Percentiles rank a stretch among this genome's conserved stretches.
Conservation (phyloP, 1,140 invertebrate genomes). For the Diorhabda sublineata region DNA sequence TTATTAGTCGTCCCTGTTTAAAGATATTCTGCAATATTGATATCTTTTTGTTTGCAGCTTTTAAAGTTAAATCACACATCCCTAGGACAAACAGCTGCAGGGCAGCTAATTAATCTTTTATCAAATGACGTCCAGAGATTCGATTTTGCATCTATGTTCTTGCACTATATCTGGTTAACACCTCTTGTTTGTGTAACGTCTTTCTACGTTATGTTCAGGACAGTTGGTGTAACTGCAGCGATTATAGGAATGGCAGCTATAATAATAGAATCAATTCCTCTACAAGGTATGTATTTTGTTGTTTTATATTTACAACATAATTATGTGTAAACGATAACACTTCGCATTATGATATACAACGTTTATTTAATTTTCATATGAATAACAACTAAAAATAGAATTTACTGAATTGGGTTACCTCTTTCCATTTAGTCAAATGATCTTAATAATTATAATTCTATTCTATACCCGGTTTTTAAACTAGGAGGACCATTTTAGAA, state of each 20-base stretch:
- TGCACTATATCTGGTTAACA: constrained; percentile 69
- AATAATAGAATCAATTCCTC: constrained; percentile 57
- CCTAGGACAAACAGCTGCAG: constrained; percentile 51
- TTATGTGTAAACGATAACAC: not conserved
- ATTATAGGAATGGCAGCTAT: constrained; percentile 59
- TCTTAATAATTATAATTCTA: not conserved
- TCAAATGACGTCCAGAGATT: constrained; percentile 67
- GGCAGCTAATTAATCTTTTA: constrained; percentile 70
- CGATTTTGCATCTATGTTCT: constrained; percentile 50
- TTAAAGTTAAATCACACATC: constrained; percentile 38
- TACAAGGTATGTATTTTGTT: constrained; percentile 55
- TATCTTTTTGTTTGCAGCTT: constrained; percentile 25
- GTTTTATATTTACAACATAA: not conserved
- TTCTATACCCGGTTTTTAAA: not conserved
- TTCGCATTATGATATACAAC: not conserved
- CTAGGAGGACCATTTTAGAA: not conserved
- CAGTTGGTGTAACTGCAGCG: constrained; percentile 52
- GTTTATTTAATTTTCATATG: not conserved
- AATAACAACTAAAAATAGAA: not conserved
- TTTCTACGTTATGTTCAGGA: constrained; percentile 60
- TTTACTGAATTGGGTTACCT: not conserved
- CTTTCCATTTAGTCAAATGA: not conserved
- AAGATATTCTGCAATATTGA: too few species aligned
- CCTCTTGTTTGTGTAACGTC: constrained; percentile 65
- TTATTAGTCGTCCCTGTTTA: too few species aligned